Conservation (phyloP, 2,888 invertebrate species). For the Tiliacea aurago region DNA sequence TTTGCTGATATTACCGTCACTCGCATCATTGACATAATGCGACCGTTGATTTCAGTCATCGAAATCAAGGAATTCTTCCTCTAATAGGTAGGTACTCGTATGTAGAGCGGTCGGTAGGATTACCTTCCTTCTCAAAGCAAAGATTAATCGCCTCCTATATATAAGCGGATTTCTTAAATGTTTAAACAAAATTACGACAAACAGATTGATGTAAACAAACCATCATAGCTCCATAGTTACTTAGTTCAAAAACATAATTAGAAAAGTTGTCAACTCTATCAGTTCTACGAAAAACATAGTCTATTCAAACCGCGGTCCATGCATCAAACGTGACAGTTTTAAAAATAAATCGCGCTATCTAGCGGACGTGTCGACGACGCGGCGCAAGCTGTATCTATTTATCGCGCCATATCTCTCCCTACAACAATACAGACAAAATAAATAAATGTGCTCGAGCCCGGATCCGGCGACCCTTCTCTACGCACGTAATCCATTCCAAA, state of each 20-base stretch:
- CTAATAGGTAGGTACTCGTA: background rate
- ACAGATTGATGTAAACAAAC: background rate
- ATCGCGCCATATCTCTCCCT: slow-evolving; percentile 87
- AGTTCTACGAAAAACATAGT: slow-evolving; percentile 44
- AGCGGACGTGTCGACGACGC: slow-evolving; percentile 70
- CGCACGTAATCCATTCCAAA: slow-evolving; percentile 84
- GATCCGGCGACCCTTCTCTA: slow-evolving; percentile 86
- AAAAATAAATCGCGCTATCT: slow-evolving; percentile 72
- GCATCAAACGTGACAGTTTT: slow-evolving; percentile 72
- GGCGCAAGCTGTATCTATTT: slow-evolving; percentile 86
- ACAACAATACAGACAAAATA: slow-evolving; percentile 84
- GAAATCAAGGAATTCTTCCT: background rate
- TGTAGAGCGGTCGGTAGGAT: too few species aligned
- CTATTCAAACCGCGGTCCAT: slow-evolving; percentile 48
- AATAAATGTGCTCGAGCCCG: slow-evolving; percentile 85
- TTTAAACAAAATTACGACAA: background rate
- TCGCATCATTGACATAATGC: background rate
- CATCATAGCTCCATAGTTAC: background rate
- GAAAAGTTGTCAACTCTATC: slow-evolving; percentile 23
- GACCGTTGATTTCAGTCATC: background rate
- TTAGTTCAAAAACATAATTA: slow-evolving; percentile 13
- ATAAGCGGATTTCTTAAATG: background rate
- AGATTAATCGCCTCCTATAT: background rate
- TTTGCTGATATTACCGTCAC: too few species aligned
- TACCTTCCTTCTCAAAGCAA: background rate